Evolutionary conservation across 2,888 invertebrate genomes (phyloP), one percentile per base, ranked within the genome.

Genomic region (Melikaiella ostensackeni): DNA sequence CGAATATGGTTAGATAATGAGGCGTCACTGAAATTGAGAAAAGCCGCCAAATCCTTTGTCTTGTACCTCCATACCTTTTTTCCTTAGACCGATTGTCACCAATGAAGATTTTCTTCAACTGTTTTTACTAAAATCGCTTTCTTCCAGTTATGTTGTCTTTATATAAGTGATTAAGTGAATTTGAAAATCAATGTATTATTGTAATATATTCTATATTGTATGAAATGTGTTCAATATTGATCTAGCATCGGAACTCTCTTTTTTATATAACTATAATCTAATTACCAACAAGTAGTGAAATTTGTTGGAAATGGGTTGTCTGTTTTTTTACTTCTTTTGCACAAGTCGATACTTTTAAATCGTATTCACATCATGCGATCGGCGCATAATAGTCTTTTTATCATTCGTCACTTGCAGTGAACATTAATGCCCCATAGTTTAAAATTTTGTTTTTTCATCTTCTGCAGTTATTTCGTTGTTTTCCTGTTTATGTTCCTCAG

Each of bases 361-460:
- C 33, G 21, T 63, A 35, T 63, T 63, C 11, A 8, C 9, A 19
- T 63, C 63, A 35, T 35, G 21, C 63, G 35, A 63, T 35, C 62
- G 35, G 16, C 35, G 35, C 21, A 63, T 33, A 35, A 63, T 63
- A 11, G 63, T n/a, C n/a, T 33, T 63, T 63, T 63, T 63, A 63
- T 21, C 38, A 63, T 63, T 63, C 13, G 57, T 57, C 57, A 24
- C 13, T 57, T 21, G 57, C n/a, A 30, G 30, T 30, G 30, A 30
- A 4, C 30, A 3, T 24, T 57, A 24, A 24, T 57, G 24, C 13
- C 57, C 21, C 11, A 8, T 11, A 24, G 11, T 57, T 57, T 24
- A 1, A 57, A 9, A 9, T 21, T 63, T 35, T n/a, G 19, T 4
- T 62, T 19, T 33, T 33, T 35, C n/a, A 35, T n/a, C 19, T 11